These are phyloP conservation scores for Drosophila mimetica DNA, from an alignment of 2,888 invertebrate species.

Conservation along the genomic window DNA sequence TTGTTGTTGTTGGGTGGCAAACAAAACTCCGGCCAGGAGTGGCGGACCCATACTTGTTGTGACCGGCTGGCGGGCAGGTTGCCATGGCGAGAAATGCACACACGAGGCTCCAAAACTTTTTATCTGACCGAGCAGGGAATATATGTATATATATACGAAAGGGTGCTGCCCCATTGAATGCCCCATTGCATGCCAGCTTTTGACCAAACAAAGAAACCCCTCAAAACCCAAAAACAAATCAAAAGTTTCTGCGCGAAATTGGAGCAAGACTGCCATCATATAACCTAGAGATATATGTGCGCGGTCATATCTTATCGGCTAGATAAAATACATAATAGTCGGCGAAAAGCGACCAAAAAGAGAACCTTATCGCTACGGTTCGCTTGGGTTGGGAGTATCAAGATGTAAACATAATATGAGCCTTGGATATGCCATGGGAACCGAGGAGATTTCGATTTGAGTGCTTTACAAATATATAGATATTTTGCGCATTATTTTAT, in stretches of 20 bases:
- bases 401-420: slow-evolving; percentile 45
- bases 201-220: slow-evolving; percentile 19
- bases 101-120: slow-evolving; percentile 19
- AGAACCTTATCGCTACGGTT: slow-evolving; percentile 17
- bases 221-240: slow-evolving; percentile 1
- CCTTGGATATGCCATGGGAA: slow-evolving; percentile 29
- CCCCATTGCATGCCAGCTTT: slow-evolving; percentile 20
- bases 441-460: slow-evolving; percentile 4
- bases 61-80: slow-evolving; percentile 35
- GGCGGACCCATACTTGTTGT: slow-evolving; percentile 33
- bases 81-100: slow-evolving; percentile 27
- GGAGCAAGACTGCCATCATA: slow-evolving; percentile 24
- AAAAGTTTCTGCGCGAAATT: slow-evolving; percentile 23
- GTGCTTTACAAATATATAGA: slow-evolving; percentile 31
- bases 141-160: neutral
- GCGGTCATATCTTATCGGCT: slow-evolving; percentile 37
- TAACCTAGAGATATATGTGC: slow-evolving; percentile 22
- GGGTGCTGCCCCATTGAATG: slow-evolving; percentile 23
- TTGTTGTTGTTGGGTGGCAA: slow-evolving; percentile 59
- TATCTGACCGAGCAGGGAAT: slow-evolving; percentile 27
- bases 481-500: slow-evolving; percentile 40
- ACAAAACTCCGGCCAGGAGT: slow-evolving; percentile 49
- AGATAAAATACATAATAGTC: slow-evolving; percentile 24
- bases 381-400: slow-evolving; percentile 18
- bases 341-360: slow-evolving; percentile 17